Conservation (phyloP, 2,113 vertebrate species). For the Dryoscopus gambensis region DNA sequence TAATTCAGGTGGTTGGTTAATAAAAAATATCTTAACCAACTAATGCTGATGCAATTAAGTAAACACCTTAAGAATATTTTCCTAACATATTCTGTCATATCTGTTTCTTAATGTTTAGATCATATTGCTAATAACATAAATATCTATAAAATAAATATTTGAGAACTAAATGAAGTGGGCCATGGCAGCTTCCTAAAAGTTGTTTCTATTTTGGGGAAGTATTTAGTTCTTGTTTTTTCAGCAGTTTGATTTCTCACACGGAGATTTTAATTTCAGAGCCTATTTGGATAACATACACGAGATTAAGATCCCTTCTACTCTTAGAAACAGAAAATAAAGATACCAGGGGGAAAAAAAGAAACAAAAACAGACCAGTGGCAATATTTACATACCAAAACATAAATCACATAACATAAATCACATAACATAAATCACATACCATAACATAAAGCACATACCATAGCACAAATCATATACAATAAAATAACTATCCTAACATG, state of each 20-base stretch:
- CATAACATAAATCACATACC: not conserved
- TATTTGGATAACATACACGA: not conserved
- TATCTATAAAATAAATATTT: not conserved
- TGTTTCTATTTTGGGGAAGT: not conserved
- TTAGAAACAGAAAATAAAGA: not conserved
- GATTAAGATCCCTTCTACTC: not conserved
- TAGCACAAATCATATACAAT: not conserved
- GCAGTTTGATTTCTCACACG: not conserved
- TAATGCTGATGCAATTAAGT: not conserved
- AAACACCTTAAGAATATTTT: not conserved
- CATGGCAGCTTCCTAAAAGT: not conserved
- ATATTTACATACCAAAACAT: not conserved
- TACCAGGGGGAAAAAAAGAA: not conserved
- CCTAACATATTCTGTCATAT: not conserved
- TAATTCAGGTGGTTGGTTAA: not conserved
- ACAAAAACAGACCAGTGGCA: too few relatives aligned
- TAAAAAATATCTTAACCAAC: not conserved
- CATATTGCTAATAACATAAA: not conserved
- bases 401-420: not conserved
- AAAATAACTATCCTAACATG: not conserved
- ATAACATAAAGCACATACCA: not conserved
- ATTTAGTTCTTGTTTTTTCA: not conserved
- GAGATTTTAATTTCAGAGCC: not conserved
- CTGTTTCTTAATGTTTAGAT: not conserved
- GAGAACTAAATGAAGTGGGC: not conserved